These are phyloP conservation scores for Tricholauxania praeusta DNA, from an alignment of 2,888 invertebrate species.

Conservation along the genomic window DNA sequence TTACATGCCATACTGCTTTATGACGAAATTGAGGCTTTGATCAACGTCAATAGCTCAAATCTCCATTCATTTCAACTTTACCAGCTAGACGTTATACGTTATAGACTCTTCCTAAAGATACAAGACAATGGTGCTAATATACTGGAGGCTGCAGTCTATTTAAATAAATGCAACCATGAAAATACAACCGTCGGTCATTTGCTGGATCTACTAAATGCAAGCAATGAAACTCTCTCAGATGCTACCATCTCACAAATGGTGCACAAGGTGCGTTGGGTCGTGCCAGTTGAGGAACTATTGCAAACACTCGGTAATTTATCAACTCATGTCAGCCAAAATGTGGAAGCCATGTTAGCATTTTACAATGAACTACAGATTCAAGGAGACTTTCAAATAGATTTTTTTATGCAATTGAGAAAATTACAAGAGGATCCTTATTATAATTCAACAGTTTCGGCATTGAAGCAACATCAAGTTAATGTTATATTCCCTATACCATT, in stretches of 20 bases:
- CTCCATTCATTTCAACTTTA: too few species aligned
- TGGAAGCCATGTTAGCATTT: constrained; percentile 11
- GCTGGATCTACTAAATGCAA: neutral
- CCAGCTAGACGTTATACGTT: too few species aligned
- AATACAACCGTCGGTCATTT: neutral
- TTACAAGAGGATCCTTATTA: too few species aligned
- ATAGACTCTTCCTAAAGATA: neutral
- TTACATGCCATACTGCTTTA: neutral
- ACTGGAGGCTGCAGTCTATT: constrained; percentile 2
- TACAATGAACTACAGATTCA: neutral
- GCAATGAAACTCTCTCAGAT: constrained; percentile 1
- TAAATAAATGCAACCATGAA: constrained; percentile 2
- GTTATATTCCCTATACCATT: too few species aligned
- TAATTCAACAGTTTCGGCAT: too few species aligned
- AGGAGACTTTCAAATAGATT: too few species aligned
- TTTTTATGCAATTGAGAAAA: too few species aligned
- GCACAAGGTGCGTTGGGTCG: neutral
- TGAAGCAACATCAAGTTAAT: too few species aligned
- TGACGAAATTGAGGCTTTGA: neutral
- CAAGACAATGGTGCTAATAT: neutral
- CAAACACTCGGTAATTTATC: neutral
- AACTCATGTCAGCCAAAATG: neutral
- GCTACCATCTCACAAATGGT: neutral
- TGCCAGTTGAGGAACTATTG: neutral
- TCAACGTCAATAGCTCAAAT: neutral